Evolutionary conservation across 2,888 invertebrate genomes (phyloP).

Genomic region (Nasonia oneida): DNA sequence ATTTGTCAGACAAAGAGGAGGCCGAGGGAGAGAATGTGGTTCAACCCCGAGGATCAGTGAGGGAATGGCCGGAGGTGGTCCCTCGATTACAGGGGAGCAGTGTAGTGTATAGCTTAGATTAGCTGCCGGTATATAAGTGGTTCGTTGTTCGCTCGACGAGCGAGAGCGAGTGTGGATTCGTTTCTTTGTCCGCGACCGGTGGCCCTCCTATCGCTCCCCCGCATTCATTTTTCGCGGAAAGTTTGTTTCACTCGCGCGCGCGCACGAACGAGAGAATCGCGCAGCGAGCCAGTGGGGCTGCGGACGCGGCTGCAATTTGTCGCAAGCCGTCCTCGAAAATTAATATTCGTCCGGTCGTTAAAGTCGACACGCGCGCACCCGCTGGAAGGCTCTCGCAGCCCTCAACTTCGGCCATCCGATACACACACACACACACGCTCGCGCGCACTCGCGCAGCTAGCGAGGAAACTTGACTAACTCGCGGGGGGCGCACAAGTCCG

Average conservation of each 20-base stretch:
- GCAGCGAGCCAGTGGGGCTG: neutral
- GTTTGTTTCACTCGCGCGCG: neutral
- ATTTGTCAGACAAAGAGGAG: slow-evolving; percentile 28
- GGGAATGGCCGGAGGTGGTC: neutral
- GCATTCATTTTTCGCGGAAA: no score
- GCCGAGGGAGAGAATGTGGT: neutral
- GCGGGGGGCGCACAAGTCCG: neutral
- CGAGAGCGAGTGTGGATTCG: no score
- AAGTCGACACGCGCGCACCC: neutral
- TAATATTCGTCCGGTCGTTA: slow-evolving; percentile 43
- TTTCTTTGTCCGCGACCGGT: no score
- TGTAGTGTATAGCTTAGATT: neutral
- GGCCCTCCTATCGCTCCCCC: no score
- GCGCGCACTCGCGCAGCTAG: no score
- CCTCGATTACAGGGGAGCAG: neutral
- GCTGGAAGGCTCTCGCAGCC: neutral
- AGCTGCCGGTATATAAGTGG: no score
- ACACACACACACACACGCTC: neutral
- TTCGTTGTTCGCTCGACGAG: no score
- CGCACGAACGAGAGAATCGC: neutral
- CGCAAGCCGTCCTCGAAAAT: slow-evolving; percentile 26
- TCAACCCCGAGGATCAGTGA: neutral
- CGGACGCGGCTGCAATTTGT: neutral
- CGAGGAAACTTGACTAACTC: slow-evolving; percentile 19
- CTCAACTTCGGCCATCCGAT: slow-evolving; percentile 2